phyloP scores from a whole-genome alignment of 2,797 vertebrate genomes.

The Salarias fasciatus region DNA sequence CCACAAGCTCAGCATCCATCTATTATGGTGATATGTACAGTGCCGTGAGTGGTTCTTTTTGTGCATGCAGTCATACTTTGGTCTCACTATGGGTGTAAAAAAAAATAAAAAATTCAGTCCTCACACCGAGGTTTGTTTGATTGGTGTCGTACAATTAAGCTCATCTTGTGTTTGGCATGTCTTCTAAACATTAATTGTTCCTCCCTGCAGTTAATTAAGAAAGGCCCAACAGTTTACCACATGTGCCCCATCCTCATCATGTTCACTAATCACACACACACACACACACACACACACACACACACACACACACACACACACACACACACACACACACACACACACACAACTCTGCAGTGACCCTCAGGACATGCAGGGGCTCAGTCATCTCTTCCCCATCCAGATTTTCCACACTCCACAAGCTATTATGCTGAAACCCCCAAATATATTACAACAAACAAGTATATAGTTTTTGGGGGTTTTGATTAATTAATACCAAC shows the following conservation, averaged over 20 bases:
- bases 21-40: conserved; percentile 19
- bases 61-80: conserved; percentile 23
- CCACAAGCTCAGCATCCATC: conserved; percentile 40
- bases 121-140: conserved; percentile 50
- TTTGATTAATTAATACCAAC: conserved; percentile 8
- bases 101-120: conserved; percentile 15
- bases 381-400: conserved; percentile 39
- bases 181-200: conserved; percentile 68
- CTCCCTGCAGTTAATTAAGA: conserved; percentile 70
- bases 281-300: no score
- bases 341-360: conserved; percentile 60
- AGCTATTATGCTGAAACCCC: conserved; percentile 4
- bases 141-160: conserved; percentile 54
- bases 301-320: no score
- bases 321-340: no score
- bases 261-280: conserved; percentile 66
- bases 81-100: conserved; percentile 34
- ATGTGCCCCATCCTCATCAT: conserved; percentile 63
- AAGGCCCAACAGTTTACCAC: conserved; percentile 66
- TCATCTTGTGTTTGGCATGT: conserved; percentile 63
- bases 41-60: conserved; percentile 26
- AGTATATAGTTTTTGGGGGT: neutral
- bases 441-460: conserved; percentile 14
- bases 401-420: conserved; percentile 22
- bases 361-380: conserved; percentile 58